Base-by-base conservation (phyloP, 2,888 invertebrate species). In the Timandra comae region DNA sequence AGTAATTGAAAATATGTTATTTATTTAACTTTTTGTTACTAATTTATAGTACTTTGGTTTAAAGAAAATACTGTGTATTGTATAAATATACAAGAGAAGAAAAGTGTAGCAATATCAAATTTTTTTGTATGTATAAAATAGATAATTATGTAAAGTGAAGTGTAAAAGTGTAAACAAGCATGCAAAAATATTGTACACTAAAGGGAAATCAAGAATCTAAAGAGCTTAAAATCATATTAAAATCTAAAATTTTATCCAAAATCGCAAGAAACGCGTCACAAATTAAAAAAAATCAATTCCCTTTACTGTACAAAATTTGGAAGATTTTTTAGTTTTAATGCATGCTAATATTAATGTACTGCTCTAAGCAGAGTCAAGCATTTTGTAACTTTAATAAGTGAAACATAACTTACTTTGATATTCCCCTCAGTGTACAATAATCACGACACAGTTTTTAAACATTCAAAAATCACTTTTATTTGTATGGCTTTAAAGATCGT, bases 391-490 rank as follows among this genome's bases (percentile, higher is more conserved):
- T 67, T 63, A 65, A 56, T 56, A 60, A 60, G 49, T 65, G 63
- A 42, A 52, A 34, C 38, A 49, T 47, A 63, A 86, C 86, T 86
- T 86, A 86, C 86, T 79, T 75, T 55, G 49, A 40, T 52, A 51
- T 59, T 79, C 78, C 86, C 85, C 74, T 82, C 73, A 86, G 84
- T 86, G 86, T 86, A 86, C 86, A 86, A 82, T 80, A 75, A 61
- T 54, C 53, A 59, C 64, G 52, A 62, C 63, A 75, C 63, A 16
- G 1, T 16, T 16, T 16, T 16, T 16, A 5, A n/a, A 16, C 16
- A 16, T 5, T 5, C n/a, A 16, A 16, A 16, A 16, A 16, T 5
- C 7, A 13, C n/a, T 31, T 16, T 26, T 25, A 7, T 26, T 7
- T 11, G 10, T 12, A 20, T 20, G 7, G 20, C 20, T 20, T 20